Percentiles rank a stretch among this genome's conserved stretches.
Conservation (phyloP, 2,113 vertebrate species). For the Podarcis raffonei region DNA sequence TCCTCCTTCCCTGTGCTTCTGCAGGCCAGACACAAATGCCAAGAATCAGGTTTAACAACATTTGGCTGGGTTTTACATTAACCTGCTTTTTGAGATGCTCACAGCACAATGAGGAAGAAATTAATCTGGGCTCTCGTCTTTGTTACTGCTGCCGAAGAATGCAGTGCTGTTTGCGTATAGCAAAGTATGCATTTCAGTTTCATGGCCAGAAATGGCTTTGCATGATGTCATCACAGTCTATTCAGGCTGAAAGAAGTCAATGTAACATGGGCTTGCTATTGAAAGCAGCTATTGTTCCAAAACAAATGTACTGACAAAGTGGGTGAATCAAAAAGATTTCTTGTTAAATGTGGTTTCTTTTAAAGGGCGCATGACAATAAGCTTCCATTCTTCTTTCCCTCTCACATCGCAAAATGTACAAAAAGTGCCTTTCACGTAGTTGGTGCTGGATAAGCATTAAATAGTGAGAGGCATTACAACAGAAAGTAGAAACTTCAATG, state of each 20-base stretch:
- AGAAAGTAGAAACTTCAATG: no score
- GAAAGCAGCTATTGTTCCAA: constrained; percentile 9
- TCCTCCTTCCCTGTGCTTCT: neutral
- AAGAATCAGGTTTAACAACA: neutral
- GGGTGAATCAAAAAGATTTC: constrained; percentile 2
- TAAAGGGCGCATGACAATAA: neutral
- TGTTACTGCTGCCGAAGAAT: neutral
- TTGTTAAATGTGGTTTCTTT: constrained; percentile 15
- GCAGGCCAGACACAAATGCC: neutral
- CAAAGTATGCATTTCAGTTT: neutral
- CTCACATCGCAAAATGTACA: neutral
- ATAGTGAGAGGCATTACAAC: neutral
- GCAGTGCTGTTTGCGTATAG: neutral
- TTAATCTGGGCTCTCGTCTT: neutral
- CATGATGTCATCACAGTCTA: neutral
- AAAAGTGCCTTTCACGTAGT: neutral
- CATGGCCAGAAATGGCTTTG: neutral
- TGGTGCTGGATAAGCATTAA: neutral
- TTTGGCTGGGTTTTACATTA: neutral
- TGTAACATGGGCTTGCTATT: neutral
- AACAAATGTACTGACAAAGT: constrained; percentile 2
- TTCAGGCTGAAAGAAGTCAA: neutral
- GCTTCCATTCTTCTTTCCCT: neutral
- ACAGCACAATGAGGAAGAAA: neutral
- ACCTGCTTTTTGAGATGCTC: neutral